Evolutionary conservation across 2,888 invertebrate species (phyloP).

Genomic region (Thereva unica): DNA sequence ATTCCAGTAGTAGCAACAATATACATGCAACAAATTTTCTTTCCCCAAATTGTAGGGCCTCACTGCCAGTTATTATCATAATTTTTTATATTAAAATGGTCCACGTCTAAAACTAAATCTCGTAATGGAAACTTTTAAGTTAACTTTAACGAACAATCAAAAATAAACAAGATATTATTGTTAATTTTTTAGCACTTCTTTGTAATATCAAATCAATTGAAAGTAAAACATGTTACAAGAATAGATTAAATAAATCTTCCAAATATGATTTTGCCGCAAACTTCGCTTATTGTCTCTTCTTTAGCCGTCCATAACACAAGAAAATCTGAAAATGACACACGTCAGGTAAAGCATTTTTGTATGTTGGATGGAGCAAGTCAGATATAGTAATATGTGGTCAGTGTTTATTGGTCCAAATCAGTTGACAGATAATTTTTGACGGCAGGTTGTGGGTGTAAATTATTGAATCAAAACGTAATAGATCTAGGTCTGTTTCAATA

Average conservation of each 20-base stretch:
- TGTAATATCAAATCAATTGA: too few species aligned
- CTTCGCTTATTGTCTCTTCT: too few species aligned
- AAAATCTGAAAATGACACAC: conserved; percentile 32
- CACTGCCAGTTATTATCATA: conserved; percentile 35
- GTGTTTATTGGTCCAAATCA: conserved; percentile 63
- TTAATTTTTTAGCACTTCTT: background rate
- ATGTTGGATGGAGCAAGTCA: conserved; percentile 20
- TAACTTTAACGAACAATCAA: too few species aligned
- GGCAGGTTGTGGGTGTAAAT: background rate
- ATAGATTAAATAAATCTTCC: too few species aligned
- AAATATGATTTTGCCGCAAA: too few species aligned
- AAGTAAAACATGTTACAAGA: too few species aligned
- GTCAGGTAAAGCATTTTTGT: conserved; percentile 58
- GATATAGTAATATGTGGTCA: conserved; percentile 61
- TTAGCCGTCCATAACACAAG: background rate
- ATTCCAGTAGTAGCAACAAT: conserved; percentile 68
- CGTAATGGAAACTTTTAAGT: too few species aligned
- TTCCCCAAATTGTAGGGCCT: conserved; percentile 51
- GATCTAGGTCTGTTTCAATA: too few species aligned
- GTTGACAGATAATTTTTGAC: conserved; percentile 9
- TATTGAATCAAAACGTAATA: too few species aligned
- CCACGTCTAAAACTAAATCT: too few species aligned
- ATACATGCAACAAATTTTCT: conserved; percentile 70
- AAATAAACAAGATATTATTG: background rate
- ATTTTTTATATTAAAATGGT: conserved; percentile 20